phyloP scores from a whole-genome alignment of 2,797 vertebrate species.

The Acanthurus tractus region DNA sequence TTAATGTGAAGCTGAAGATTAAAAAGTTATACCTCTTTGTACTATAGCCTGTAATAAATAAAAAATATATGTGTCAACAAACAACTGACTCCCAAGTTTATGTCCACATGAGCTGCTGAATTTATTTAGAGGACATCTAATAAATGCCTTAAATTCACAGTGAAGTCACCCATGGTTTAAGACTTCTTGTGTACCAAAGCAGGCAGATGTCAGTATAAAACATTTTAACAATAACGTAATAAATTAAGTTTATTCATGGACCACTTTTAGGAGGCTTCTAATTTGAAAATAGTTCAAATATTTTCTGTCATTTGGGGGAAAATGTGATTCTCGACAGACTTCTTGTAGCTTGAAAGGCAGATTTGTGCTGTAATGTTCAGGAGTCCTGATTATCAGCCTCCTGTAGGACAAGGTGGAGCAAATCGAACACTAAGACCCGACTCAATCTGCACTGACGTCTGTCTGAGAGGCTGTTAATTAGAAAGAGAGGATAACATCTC shows the following conservation, averaged over 20 bases:
- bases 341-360: conserved; percentile 18
- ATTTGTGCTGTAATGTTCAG: conserved; percentile 2
- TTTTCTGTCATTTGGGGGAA: conserved; percentile 11
- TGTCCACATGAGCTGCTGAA: too few species aligned
- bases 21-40: too few species aligned
- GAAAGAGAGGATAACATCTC: conserved; percentile 58
- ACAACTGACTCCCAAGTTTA: too few species aligned
- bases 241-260: conserved; percentile 5
- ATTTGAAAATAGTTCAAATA: conserved; percentile 20
- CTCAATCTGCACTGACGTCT: conserved; percentile 39
- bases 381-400: conserved; percentile 38
- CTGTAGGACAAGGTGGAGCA: conserved; percentile 22
- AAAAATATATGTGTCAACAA: too few species aligned
- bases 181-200: not conserved
- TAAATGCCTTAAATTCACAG: conserved; percentile 6
- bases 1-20: too few species aligned
- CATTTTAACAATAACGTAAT: not conserved
- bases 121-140: not conserved
- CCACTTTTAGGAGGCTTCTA: not conserved
- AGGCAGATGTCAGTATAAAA: not conserved
- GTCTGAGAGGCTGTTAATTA: conserved; percentile 64
- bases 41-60: too few species aligned
- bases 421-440: conserved; percentile 52
- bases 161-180: conserved; percentile 1
- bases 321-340: conserved; percentile 24